Conservation (phyloP, 1,140 invertebrate genomes). For the Tenebrio molitor region DNA sequence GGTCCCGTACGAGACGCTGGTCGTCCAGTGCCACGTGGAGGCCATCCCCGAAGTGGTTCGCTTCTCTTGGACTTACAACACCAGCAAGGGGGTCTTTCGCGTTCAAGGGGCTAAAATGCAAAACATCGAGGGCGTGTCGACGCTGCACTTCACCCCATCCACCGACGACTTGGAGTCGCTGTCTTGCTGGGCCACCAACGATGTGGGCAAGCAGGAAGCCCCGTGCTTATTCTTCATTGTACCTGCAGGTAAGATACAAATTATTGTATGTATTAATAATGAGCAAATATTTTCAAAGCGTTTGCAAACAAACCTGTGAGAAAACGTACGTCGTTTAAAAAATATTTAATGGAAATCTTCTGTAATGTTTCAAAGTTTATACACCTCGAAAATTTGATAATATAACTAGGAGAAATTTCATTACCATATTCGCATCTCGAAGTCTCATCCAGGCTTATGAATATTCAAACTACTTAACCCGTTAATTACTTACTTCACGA, state of each 20-base stretch:
- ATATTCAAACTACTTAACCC: slow-evolving; percentile 61
- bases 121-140: slow-evolving; percentile 77
- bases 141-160: slow-evolving; percentile 75
- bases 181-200: slow-evolving; percentile 89
- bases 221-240: slow-evolving; percentile 87
- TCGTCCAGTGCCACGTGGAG: slow-evolving; percentile 84
- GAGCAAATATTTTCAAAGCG: not conserved
- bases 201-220: slow-evolving; percentile 81
- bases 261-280: slow-evolving; percentile 51
- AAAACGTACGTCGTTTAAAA: not conserved
- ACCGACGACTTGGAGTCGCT: slow-evolving; percentile 83
- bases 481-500: slow-evolving; percentile 56
- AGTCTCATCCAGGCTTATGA: slow-evolving; percentile 58
- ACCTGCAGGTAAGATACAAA: slow-evolving; percentile 78
- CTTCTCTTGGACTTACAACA: slow-evolving; percentile 87
- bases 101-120: slow-evolving; percentile 72
- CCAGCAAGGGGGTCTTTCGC: slow-evolving; percentile 78
- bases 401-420: slow-evolving; percentile 61
- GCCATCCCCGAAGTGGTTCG: slow-evolving; percentile 79
- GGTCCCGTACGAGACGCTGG: slow-evolving; percentile 73
- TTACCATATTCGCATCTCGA: slow-evolving; percentile 61
- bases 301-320: too few species aligned
- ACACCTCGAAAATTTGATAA: slow-evolving; percentile 61
- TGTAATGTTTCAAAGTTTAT: slow-evolving; percentile 55
- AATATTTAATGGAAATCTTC: slow-evolving; percentile 40